Evolutionary conservation across 2,113 vertebrate species (phyloP).

Genomic region (Tachuris rubrigastra): DNA sequence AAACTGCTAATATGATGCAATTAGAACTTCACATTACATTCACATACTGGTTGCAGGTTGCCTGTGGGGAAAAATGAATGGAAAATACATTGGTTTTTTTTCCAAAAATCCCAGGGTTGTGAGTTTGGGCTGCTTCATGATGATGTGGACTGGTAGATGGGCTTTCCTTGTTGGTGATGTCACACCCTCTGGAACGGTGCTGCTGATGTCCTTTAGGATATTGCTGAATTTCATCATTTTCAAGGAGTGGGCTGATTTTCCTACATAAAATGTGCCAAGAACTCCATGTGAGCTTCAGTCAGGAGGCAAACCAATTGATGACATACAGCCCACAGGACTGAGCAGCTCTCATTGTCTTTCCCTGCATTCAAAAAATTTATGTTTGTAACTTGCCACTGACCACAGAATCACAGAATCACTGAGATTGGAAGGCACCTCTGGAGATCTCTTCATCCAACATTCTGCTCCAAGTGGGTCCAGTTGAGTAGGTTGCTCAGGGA

Average conservation of each 20-base stretch:
- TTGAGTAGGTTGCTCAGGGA: not conserved
- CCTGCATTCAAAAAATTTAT: not conserved
- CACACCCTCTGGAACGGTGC: not conserved
- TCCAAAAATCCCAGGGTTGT: not conserved
- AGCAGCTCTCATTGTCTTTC: not conserved
- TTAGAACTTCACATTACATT: constrained; percentile 31
- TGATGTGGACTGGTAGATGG: not conserved
- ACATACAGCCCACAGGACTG: not conserved
- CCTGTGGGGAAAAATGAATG: not conserved
- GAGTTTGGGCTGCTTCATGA: not conserved
- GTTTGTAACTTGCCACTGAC: not conserved
- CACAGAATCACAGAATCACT: not conserved
- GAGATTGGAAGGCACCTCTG: not conserved
- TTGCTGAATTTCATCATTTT: not conserved
- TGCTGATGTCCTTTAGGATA: not conserved
- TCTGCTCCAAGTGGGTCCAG: not conserved
- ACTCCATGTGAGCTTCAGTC: not conserved
- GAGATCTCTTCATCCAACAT: not conserved
- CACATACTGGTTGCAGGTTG: not conserved
- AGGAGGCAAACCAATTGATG: not conserved
- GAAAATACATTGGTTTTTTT: not conserved
- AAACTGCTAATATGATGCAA: constrained; percentile 9
- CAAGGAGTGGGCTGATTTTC: constrained; percentile 4
- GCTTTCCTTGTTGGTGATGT: not conserved
- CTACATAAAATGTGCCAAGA: constrained; percentile 21